Evolutionary conservation across 2,797 vertebrate species (phyloP), one percentile per base, ranked within the genome.

Genomic region (Anas acuta): DNA sequence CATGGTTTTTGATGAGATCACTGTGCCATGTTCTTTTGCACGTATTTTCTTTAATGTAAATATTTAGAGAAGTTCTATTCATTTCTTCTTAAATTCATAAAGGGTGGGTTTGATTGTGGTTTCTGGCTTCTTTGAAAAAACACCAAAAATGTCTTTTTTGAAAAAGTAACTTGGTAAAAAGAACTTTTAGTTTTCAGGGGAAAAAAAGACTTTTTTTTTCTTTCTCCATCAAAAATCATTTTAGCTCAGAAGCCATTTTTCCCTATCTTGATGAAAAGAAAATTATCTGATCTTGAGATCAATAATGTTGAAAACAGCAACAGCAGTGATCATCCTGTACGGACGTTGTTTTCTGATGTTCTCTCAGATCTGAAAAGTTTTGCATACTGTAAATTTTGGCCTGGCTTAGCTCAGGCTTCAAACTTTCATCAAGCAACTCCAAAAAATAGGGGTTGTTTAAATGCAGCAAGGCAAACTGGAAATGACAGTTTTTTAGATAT

Each of bases 181-280:
- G 35, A 78, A 41, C 45, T 57, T 84, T 51, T 13, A 47, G 19
- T 72, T 93, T 33, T 89, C 39, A 57, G 30, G 8, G 12, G 47
- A 21, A 14, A 45, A 35, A 45, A 35, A 64, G 67, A 64, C 9
- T 47, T 47, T 22, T 22, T 22, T 47, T 19, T 32, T 56, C n/a
- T 43, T 33, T 66, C 87, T 84, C 37, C n/a, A 75, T 71, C 0
- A 1, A 71, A 81, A 92, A 74, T 69, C 30, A 72, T 89, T 94
- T 91, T 91, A 75, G 23, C 41, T 95, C 45, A 75, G 79, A 91
- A 95, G 37, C 72, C 62, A 56, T 96, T 91, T 91, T 87, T 91
- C 80, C 78, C 79, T 84, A 93, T 78, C 87, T 54, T 83, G 81
- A 87, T 92, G 51, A 62, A 22, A 81, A 91, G 76, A 90, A 91